Evolutionary conservation across 2,797 vertebrate genomes (phyloP).

Genomic region (Remorina albescens): DNA sequence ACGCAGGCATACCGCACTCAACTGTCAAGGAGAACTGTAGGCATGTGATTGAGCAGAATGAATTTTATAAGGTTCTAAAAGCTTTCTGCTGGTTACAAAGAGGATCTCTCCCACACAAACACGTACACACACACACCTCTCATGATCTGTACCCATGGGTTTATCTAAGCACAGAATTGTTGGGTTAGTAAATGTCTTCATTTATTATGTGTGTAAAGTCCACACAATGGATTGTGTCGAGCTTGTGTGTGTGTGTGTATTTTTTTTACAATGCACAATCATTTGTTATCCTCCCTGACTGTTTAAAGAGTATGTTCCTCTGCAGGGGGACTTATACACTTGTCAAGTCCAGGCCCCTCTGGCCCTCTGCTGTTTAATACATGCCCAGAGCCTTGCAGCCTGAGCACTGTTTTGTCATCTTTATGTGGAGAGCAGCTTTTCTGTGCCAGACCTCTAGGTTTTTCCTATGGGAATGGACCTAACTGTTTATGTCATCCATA

Average conservation of each 20-base stretch:
- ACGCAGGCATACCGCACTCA: constrained; percentile 70
- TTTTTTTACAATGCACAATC: constrained; percentile 42
- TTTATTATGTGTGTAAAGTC: constrained; percentile 61
- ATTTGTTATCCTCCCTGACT: constrained; percentile 71
- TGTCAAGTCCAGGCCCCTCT: constrained; percentile 76
- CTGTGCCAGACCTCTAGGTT: constrained; percentile 75
- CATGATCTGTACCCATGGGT: constrained; percentile 40
- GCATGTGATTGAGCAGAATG: constrained; percentile 65
- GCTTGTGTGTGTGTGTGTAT: constrained; percentile 34
- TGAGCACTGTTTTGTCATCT: constrained; percentile 82
- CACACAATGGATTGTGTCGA: constrained; percentile 50
- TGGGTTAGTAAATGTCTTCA: constrained; percentile 57
- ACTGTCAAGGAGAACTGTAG: constrained; percentile 71
- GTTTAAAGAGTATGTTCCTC: constrained; percentile 64
- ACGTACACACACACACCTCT: constrained; percentile 26
- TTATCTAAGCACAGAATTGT: constrained; percentile 42
- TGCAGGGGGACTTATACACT: constrained; percentile 76
- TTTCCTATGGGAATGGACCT: constrained; percentile 66
- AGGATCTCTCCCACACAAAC: constrained; percentile 39
- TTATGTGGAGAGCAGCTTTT: constrained; percentile 79
- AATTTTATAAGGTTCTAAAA: constrained; percentile 72
- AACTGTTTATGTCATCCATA: constrained; percentile 42
- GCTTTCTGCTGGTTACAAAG: constrained; percentile 56
- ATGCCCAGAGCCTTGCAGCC: constrained; percentile 74
- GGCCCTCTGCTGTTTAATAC: constrained; percentile 84